Evolutionary conservation across 2,888 invertebrate genomes (phyloP).

Genomic region (Rhorus exstirpatorius): DNA sequence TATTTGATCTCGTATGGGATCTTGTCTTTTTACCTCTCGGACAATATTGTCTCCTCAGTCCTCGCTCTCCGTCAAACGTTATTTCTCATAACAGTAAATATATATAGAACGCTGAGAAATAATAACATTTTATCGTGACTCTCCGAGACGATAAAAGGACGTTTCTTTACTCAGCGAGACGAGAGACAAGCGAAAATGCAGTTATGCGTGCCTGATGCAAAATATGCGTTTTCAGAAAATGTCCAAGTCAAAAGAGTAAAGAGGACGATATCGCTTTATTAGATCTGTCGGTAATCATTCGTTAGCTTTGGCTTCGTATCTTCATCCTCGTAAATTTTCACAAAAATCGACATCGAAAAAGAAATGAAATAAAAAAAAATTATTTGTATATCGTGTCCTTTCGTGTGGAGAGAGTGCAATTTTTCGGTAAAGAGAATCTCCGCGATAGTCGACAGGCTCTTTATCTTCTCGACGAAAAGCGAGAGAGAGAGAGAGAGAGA

Average conservation of each 20-base stretch:
- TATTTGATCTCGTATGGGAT: conserved; percentile 48
- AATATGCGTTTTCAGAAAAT: conserved; percentile 12
- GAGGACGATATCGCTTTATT: conserved; percentile 5
- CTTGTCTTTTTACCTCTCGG: conserved; percentile 16
- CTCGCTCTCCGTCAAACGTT: conserved; percentile 15
- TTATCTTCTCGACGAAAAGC: not conserved
- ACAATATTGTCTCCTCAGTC: conserved; percentile 27
- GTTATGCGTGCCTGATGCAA: not conserved
- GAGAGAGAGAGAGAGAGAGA: too few species aligned
- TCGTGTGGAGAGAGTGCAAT: not conserved
- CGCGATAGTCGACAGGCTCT: not conserved
- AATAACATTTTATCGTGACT: conserved; percentile 8
- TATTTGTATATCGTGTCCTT: not conserved
- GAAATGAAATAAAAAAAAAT: conserved; percentile 8
- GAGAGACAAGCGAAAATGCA: conserved; percentile 2
- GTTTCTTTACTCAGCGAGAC: conserved; percentile 20
- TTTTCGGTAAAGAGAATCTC: not conserved
- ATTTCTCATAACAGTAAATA: not conserved
- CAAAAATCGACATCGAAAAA: not conserved
- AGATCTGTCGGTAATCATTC: not conserved
- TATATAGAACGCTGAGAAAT: conserved; percentile 2
- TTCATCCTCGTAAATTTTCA: not conserved
- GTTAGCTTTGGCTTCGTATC: not conserved
- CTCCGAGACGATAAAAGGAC: not conserved
- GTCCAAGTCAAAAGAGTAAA: not conserved